A percentile compares a stretch with the other conserved stretches of the same genome.
These are phyloP conservation scores for Hydrotaea diabolus DNA, from an alignment of 2,888 invertebrate genomes.

Conservation along the genomic window DNA sequence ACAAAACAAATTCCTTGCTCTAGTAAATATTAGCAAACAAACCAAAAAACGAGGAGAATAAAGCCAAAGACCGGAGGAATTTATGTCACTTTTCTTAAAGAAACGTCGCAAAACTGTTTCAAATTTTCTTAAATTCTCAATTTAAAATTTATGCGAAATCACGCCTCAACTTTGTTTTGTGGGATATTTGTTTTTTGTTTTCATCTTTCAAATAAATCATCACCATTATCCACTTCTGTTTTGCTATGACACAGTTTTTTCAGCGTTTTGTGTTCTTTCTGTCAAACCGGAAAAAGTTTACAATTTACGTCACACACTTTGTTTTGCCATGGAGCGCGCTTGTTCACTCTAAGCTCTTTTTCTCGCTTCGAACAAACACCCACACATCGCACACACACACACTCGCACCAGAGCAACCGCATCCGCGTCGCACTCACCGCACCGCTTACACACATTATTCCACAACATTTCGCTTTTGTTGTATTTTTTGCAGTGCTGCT, in stretches of 20 bases:
- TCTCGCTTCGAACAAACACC: conserved; percentile 46
- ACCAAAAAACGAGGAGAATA: no score
- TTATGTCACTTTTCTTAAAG: background rate
- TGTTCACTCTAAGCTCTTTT: conserved; percentile 35
- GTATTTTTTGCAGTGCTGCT: conserved; percentile 20
- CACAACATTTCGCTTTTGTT: conserved; percentile 4
- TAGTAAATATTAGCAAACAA: background rate
- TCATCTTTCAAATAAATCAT: conserved; percentile 4
- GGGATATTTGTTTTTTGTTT: background rate
- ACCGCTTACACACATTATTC: conserved; percentile 30
- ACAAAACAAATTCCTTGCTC: background rate
- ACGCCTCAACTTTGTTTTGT: background rate
- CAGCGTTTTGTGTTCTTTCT: background rate
- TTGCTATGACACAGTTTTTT: conserved; percentile 38
- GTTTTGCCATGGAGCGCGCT: conserved; percentile 27
- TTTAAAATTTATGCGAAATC: conserved; percentile 8
- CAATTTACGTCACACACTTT: conserved; percentile 59
- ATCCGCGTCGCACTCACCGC: conserved; percentile 12
- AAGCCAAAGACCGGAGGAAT: background rate
- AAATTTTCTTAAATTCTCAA: background rate
- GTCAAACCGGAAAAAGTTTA: conserved; percentile 48
- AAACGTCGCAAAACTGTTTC: background rate
- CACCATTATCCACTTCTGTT: conserved; percentile 7
- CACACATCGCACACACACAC: conserved; percentile 38
- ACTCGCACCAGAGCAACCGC: background rate